phyloP scores from a whole-genome alignment of 2,888 invertebrate species.

The Pseudeuparius sepicola region DNA sequence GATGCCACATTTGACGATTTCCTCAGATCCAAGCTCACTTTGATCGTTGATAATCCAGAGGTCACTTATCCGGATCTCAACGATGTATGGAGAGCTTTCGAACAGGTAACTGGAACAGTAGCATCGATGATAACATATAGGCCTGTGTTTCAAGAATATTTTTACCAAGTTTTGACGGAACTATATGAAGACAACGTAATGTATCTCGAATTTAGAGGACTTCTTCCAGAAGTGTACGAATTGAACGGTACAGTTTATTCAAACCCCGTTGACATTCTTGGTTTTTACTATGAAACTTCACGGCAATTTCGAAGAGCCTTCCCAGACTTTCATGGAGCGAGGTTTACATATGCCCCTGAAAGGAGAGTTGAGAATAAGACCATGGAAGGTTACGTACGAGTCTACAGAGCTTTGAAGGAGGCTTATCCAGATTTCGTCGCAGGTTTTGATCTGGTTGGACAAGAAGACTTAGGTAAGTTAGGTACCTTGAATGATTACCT shows the following conservation, averaged over 20 bases:
- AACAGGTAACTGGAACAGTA: background rate
- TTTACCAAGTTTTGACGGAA: conserved; percentile 45
- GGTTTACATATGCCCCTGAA: conserved; percentile 51
- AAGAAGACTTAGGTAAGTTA: conserved; percentile 57
- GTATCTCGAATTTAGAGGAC: conserved; percentile 49
- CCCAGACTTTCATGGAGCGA: conserved; percentile 48
- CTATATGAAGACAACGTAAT: conserved; percentile 52
- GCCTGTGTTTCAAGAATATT: conserved; percentile 46
- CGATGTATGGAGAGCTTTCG: conserved; percentile 3
- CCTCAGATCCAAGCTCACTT: conserved; percentile 4
- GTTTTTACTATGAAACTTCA: conserved; percentile 41
- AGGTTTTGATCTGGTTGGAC: conserved; percentile 74
- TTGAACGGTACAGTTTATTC: conserved; percentile 43
- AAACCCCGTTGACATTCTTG: conserved; percentile 40
- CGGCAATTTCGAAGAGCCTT: conserved; percentile 43
- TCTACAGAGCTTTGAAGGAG: conserved; percentile 14
- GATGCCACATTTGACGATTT: background rate
- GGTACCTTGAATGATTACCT: too few species aligned
- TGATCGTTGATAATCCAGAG: background rate
- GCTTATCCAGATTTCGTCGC: conserved; percentile 50
- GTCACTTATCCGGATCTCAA: background rate
- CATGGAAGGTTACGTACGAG: conserved; percentile 30
- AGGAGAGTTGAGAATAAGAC: conserved; percentile 34
- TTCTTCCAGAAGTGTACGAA: conserved; percentile 39
- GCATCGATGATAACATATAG: conserved; percentile 41